Percentiles rank a stretch among this genome's conserved stretches.
These are phyloP conservation scores for Psix sp. DNA, from an alignment of 1,140 invertebrate genomes.

Conservation along the genomic window DNA sequence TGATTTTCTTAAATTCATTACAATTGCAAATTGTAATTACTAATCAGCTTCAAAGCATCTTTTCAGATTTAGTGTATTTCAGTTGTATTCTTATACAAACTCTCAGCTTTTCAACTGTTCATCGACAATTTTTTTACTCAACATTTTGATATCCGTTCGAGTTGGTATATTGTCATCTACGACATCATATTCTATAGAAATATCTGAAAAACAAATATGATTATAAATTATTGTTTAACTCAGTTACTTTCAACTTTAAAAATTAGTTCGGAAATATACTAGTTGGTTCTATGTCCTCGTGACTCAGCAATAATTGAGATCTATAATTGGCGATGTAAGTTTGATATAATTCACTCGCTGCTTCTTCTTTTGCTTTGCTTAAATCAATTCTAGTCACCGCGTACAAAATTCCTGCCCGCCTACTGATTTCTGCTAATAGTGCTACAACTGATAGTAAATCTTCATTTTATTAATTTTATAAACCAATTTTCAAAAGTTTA, in stretches of 20 bases:
- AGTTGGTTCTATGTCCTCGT: slow-evolving; percentile 46
- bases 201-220: slow-evolving; percentile 20
- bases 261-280: slow-evolving; percentile 36
- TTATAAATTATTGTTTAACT: neutral
- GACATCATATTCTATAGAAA: slow-evolving; percentile 28
- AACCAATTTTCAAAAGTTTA: no score
- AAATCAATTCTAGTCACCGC: slow-evolving; percentile 65
- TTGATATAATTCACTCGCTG: slow-evolving; percentile 67
- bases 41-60: no score
- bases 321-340: slow-evolving; percentile 67
- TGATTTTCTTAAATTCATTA: no score
- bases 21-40: no score
- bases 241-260: neutral
- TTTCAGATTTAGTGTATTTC: no score
- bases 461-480: no score
- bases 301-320: slow-evolving; percentile 56
- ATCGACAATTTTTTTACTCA: slow-evolving; percentile 33
- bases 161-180: slow-evolving; percentile 21
- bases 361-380: slow-evolving; percentile 59
- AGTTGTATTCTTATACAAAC: neutral
- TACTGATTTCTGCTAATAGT: slow-evolving; percentile 61
- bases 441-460: slow-evolving; percentile 64
- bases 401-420: slow-evolving; percentile 61
- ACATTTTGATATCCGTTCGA: slow-evolving; percentile 22
- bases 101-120: slow-evolving; percentile 1